Conservation (phyloP, 2,888 invertebrate species). For the Caenorhabditis uteleia region DNA sequence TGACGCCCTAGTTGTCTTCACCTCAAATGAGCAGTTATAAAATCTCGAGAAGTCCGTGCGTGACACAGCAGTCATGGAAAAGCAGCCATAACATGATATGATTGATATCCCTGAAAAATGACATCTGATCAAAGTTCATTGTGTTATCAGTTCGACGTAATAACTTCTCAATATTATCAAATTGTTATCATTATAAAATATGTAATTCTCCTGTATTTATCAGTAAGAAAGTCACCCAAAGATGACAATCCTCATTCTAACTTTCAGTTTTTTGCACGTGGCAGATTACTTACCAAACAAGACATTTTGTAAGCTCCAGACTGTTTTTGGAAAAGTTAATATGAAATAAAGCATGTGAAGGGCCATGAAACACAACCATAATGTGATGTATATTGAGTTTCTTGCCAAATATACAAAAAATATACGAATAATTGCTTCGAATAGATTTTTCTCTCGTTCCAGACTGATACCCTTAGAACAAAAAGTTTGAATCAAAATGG, state of each 20-base stretch:
- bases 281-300: conserved; percentile 19
- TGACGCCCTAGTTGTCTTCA: conserved; percentile 12
- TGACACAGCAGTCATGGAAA: too few species aligned
- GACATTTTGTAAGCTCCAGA: conserved; percentile 11
- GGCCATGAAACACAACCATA: conserved; percentile 6
- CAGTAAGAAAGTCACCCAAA: not conserved
- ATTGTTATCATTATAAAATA: not conserved
- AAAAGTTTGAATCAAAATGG: not conserved
- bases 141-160: conserved; percentile 2
- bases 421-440: conserved; percentile 17
- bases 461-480: conserved; percentile 26
- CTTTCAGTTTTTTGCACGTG: conserved; percentile 13
- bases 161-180: conserved; percentile 10
- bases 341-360: conserved; percentile 24
- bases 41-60: too few species aligned
- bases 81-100: too few species aligned
- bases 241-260: conserved; percentile 6
- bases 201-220: not conserved
- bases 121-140: conserved; percentile 11
- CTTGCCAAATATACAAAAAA: conserved; percentile 20
- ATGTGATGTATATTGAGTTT: conserved; percentile 24
- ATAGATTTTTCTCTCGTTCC: conserved; percentile 21
- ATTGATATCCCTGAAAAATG: too few species aligned
- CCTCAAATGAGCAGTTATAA: too few species aligned
- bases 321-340: conserved; percentile 27